Evolutionary conservation across 37 sponge, comb jelly and placozoan genomes (phyloP), one percentile per base, ranked within the genome.

Genomic region (Theonella swinhoei): DNA sequence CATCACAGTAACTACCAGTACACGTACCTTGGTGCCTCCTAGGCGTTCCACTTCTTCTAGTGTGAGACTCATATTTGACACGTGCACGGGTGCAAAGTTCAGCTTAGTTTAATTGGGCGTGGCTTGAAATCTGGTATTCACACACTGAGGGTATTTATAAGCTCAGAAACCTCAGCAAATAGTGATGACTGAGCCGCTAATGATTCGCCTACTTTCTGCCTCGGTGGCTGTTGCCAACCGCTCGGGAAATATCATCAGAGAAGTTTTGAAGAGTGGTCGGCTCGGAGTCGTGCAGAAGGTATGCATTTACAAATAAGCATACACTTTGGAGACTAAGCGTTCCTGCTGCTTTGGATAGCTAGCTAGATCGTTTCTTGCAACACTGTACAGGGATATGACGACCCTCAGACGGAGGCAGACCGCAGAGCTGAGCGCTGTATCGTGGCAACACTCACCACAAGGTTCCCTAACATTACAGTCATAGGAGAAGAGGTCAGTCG

Each of bases 331-430:
- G 11, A 47, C 54, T 7, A 47, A 17, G 54, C 54, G 11, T 47
- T 14, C 54, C 54, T 14, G 14, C 11, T 14, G 54, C 54, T 47
- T 7, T 7, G 7, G 54, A 47, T 17, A 47, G 14, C 54, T 38
- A 7, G 47, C n/a, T 1, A 1, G 30, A 40, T 3, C 5, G 74
- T 24, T 39, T 25, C 2, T 17, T 41, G 5, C 36, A 32, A 70
- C 4, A 32, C 34, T 34, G 33, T 33, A n/a, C 60, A 95, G 93
- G 96, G 94, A 30, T 43, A 61, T 14, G 70, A 95, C 74, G 98
- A 97, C 64, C 98, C 98, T 3, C 98, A 97, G 74, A 97, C 98
- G 11, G 93, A 95, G 76, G 98, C 98, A 37, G 98, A 97, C 80
- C 64, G 95, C 11, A 85, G 78, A 54, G 90, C 98, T 39, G 91